A percentile compares a stretch with the other conserved stretches of the same genome.
phyloP scores from a whole-genome alignment of 92 coral and sea anemone genomes.

The Muricea muricata region DNA sequence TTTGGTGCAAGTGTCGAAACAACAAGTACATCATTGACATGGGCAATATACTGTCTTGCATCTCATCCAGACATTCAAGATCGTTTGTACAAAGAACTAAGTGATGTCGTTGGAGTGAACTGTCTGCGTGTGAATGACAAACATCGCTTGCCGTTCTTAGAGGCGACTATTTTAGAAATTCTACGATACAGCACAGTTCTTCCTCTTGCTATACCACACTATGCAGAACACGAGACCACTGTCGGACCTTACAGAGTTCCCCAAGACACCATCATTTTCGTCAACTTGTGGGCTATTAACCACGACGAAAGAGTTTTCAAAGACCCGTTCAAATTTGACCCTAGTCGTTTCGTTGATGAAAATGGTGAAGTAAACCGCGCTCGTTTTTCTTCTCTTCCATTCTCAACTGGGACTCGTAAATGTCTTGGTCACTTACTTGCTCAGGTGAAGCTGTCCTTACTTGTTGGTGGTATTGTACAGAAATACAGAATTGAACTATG shows the following conservation, averaged over 20 bases:
- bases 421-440: slow-evolving; percentile 93
- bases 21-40: slow-evolving; percentile 75
- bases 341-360: slow-evolving; percentile 84
- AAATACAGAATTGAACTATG: slow-evolving; percentile 67
- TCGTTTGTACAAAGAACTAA: slow-evolving; percentile 73
- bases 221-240: slow-evolving; percentile 83
- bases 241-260: slow-evolving; percentile 80
- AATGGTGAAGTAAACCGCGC: slow-evolving; percentile 69
- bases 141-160: slow-evolving; percentile 82
- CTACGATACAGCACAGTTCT: slow-evolving; percentile 86
- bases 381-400: slow-evolving; percentile 78
- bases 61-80: slow-evolving; percentile 78
- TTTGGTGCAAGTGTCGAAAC: slow-evolving; percentile 97
- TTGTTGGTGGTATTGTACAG: slow-evolving; percentile 87
- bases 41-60: slow-evolving; percentile 86
- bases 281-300: slow-evolving; percentile 91
- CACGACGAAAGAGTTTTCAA: slow-evolving; percentile 86
- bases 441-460: slow-evolving; percentile 77
- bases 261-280: slow-evolving; percentile 84
- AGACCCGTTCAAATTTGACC: slow-evolving; percentile 82
- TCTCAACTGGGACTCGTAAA: slow-evolving; percentile 90
- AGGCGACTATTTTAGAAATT: slow-evolving; percentile 90
- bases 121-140: slow-evolving; percentile 76
- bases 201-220: slow-evolving; percentile 96
- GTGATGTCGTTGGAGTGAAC: slow-evolving; percentile 69